Base-by-base conservation (phyloP, 2,888 invertebrate genomes). In the Thecocarcelia acutangulata region DNA sequence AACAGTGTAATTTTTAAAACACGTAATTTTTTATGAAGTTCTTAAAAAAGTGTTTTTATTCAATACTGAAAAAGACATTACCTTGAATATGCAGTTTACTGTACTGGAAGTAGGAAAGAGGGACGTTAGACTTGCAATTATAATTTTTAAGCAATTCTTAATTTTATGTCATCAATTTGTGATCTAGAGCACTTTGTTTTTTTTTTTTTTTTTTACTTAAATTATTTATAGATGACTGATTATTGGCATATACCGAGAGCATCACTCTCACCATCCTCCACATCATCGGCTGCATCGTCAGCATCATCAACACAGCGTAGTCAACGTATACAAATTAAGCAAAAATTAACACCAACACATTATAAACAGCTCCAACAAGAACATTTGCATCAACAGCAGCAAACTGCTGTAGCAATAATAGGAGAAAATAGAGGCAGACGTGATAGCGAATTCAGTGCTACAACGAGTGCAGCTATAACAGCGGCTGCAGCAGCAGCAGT, bases 161-260 rank as follows among this genome's bases (percentile, higher is more conserved):
- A 24, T 56, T 74, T 56, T 12, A 44, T 42, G 44, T 4, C 21
- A 58, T 17, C 56, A 37, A 70, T 37, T 52, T 15, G 15, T 11
- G 58, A 40, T 21, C 19, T 78, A 17, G 52, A 63, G n/a, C 44
- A 44, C 15, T 63, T 72, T 72, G n/a, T n/a, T 73, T n/a, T 48
- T 40, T 74, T 15, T n/a, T 24, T 33, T 8, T 33, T 33, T 33
- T 33, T 33, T 3, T 9, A 33, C 8, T 33, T 33, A 5, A 33
- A 33, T 48, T 79, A 37, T 46, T 61, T 72, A 24, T 77, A 91
- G 91, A 91, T 91, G 90, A 90, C 90, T 86, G 89, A 90, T 83
- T 89, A 93, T 90, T 96, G 96, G 96, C 96, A 96, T 91, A 96
- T 96, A 90, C 96, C 96, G 87, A 93, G 96, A 92, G 96, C 96